Percentiles rank a stretch among this genome's conserved stretches.
phyloP scores from a whole-genome alignment of 2,113 vertebrate genomes.

The Saguinus imperator region DNA sequence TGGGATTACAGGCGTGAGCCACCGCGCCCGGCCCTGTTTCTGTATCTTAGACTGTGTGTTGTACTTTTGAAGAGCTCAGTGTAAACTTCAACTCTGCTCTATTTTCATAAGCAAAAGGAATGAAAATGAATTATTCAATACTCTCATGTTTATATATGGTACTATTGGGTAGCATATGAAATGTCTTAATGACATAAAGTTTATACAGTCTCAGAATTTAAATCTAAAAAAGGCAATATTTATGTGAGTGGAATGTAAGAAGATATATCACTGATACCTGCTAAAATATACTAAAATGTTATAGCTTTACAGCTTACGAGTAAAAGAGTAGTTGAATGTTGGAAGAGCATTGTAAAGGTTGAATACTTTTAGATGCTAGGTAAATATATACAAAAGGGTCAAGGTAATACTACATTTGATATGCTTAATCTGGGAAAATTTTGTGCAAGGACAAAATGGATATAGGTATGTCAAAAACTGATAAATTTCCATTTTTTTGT shows the following conservation, averaged over 20 bases:
- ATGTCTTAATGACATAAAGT: background rate
- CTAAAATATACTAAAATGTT: background rate
- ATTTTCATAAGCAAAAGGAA: background rate
- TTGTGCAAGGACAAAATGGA: background rate
- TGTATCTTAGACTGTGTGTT: slow-evolving; percentile 23
- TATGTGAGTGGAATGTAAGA: background rate
- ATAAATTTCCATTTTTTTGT: background rate
- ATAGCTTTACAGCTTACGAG: background rate
- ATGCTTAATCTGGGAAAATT: background rate
- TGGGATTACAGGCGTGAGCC: too few species aligned
- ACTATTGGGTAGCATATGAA: background rate
- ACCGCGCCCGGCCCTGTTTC: background rate
- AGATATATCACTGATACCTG: background rate
- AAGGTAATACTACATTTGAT: background rate
- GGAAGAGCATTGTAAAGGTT: background rate
- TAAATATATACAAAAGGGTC: background rate
- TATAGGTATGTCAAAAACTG: background rate
- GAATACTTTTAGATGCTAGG: background rate
- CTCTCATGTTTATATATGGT: background rate
- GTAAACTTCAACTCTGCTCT: background rate
- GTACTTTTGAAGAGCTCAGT: background rate
- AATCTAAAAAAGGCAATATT: background rate
- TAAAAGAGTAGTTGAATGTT: background rate
- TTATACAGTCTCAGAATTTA: background rate
- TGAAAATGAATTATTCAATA: background rate